Evolutionary conservation across 2,797 vertebrate genomes (phyloP).

Genomic region (Tadarida brasiliensis): DNA sequence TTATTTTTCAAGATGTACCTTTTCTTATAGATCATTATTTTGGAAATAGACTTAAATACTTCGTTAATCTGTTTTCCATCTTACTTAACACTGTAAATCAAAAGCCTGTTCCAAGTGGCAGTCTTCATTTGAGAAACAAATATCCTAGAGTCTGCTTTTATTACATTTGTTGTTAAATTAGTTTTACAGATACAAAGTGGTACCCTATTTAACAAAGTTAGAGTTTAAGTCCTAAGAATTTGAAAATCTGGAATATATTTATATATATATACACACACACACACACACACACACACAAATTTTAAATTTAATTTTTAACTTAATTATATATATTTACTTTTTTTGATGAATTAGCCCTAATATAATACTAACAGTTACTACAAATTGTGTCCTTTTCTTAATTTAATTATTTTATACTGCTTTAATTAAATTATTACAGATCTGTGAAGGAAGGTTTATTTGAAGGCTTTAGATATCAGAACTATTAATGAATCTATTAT

Average conservation of each 20-base stretch:
- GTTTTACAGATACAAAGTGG: not conserved
- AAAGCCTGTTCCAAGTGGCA: not conserved
- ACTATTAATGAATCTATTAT: not conserved
- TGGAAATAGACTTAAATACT: not conserved
- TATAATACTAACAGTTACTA: not conserved
- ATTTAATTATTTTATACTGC: slow-evolving; percentile 6
- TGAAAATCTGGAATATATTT: slow-evolving; percentile 19
- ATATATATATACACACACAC: not conserved
- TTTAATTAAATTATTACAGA: slow-evolving; percentile 36
- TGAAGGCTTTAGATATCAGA: not conserved
- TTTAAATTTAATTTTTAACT: not conserved
- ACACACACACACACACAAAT: too few relatives aligned
- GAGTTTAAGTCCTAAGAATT: not conserved
- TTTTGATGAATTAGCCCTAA: not conserved
- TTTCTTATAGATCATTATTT: slow-evolving; percentile 57
- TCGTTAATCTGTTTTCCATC: slow-evolving; percentile 39
- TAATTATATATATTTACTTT: not conserved
- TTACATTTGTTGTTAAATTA: slow-evolving; percentile 31
- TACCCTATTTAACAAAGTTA: not conserved
- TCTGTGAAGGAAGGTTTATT: not conserved
- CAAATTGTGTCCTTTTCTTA: not conserved
- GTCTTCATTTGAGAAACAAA: slow-evolving; percentile 26
- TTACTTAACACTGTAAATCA: not conserved
- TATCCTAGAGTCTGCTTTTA: not conserved
- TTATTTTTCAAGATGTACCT: not conserved